phyloP scores from a whole-genome alignment of 1,140 invertebrate species.

The Drosophila chauvacae region DNA sequence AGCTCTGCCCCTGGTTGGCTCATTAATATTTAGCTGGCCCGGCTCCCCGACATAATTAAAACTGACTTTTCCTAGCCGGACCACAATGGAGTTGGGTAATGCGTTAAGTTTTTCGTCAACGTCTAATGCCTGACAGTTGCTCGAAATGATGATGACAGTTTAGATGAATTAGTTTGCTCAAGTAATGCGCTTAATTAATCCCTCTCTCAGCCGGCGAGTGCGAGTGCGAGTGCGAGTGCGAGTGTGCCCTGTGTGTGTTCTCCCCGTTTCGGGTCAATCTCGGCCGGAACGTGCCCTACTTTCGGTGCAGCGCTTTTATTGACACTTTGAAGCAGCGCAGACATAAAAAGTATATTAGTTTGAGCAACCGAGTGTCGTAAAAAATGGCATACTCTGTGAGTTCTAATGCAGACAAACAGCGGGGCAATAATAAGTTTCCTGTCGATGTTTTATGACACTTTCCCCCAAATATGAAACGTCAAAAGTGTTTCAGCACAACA shows the following conservation, averaged over 20 bases:
- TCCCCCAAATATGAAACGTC: slow-evolving; percentile 44
- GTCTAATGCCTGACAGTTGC: slow-evolving; percentile 79
- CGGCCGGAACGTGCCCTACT: slow-evolving; percentile 35
- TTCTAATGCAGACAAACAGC: slow-evolving; percentile 7
- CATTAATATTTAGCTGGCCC: slow-evolving; percentile 71
- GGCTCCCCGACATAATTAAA: slow-evolving; percentile 71
- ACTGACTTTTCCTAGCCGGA: slow-evolving; percentile 64
- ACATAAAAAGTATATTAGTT: slow-evolving; percentile 72
- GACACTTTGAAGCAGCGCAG: slow-evolving; percentile 50
- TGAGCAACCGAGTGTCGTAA: slow-evolving; percentile 32
- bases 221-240: slow-evolving; percentile 23
- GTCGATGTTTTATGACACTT: slow-evolving; percentile 29
- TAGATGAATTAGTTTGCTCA: slow-evolving; percentile 80
- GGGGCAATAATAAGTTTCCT: slow-evolving; percentile 49
- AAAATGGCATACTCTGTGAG: slow-evolving; percentile 24
- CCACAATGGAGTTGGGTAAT: slow-evolving; percentile 64
- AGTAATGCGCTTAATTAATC: slow-evolving; percentile 78
- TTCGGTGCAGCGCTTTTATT: slow-evolving; percentile 57
- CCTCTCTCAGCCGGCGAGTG: slow-evolving; percentile 25
- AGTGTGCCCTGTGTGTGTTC: neutral
- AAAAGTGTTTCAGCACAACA: slow-evolving; percentile 47
- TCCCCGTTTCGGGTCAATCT: slow-evolving; percentile 44
- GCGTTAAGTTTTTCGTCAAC: slow-evolving; percentile 79
- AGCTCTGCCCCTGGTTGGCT: slow-evolving; percentile 43
- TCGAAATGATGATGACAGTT: slow-evolving; percentile 82